Evolutionary conservation across 2,113 vertebrate genomes (phyloP), one percentile per base, ranked within the genome.

Genomic region (Castor canadensis): DNA sequence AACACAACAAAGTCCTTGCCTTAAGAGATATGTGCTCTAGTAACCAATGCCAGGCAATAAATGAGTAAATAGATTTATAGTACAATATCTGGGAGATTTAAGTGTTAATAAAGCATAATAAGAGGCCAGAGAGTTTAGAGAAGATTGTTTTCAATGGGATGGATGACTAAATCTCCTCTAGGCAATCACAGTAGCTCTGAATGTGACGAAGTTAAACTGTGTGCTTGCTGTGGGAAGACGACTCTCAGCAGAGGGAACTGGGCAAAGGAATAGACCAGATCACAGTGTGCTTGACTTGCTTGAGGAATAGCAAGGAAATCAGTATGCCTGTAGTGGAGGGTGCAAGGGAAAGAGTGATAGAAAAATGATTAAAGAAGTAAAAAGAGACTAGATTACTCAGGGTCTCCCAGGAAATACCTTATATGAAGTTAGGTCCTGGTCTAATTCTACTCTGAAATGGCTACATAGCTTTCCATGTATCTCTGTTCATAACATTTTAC

Each of bases 51-150:
- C 9, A 35, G 24, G 54, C n/a, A 54, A 66, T 16, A 69, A 8
- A 40, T 19, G 80, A 54, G 73, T 17, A 49, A 28, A 81, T 6
- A 32, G 11, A 45, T 40, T 30, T 19, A 15, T 19, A 71, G 56
- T 49, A 58, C 4, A 35, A 75, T 20, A 15, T 56, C 22, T 45
- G 47, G 20, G 52, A 35, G 9, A 30, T 84, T 71, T 35, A 75
- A 60, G 64, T 35, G 43, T 40, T 93, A 30, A 83, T 40, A 80
- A 77, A 72, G 10, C n/a, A 43, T 35, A 16, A n/a, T 10, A 15
- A 62, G 43, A 43, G 43, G 24, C 4, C 4, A 4, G 20, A 15
- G 3, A 19, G 3, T 62, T 4, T 7, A 9, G 4, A 1, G 7
- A 56, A 43, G 12, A 4, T 13, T 38, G 3, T 43, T 91, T 72